phyloP scores from a whole-genome alignment of 2,113 vertebrate species.

The Corynorhinus townsendii region DNA sequence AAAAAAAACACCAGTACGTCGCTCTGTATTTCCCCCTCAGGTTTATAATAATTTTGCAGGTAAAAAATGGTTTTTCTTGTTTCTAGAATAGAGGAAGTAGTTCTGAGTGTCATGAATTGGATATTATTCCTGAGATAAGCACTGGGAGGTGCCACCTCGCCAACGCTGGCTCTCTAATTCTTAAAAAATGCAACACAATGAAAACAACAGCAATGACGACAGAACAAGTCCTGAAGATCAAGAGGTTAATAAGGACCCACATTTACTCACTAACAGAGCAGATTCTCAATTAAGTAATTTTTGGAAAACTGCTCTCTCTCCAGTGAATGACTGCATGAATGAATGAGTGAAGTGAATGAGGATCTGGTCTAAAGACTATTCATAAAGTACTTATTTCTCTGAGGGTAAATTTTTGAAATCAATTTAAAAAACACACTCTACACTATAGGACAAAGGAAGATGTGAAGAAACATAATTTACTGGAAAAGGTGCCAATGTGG shows the following conservation, averaged over 20 bases:
- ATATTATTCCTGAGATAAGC: background rate
- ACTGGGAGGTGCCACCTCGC: background rate
- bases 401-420: constrained; percentile 37
- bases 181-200: constrained; percentile 51
- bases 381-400: constrained; percentile 38
- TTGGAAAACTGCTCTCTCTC: constrained; percentile 51
- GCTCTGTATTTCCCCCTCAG: background rate
- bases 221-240: constrained; percentile 51
- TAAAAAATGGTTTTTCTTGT: background rate
- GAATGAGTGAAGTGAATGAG: constrained; percentile 49
- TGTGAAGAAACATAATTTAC: background rate
- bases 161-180: background rate
- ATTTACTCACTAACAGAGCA: constrained; percentile 69
- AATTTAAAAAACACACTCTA: background rate
- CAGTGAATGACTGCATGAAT: constrained; percentile 40
- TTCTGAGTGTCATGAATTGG: background rate
- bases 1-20: background rate
- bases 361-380: constrained; percentile 31
- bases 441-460: background rate
- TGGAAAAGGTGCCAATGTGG: background rate
- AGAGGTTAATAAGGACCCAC: constrained; percentile 62
- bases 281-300: constrained; percentile 66
- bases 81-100: background rate
- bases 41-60: constrained; percentile 2
- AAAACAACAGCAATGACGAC: constrained; percentile 46